Evolutionary conservation across 2,113 vertebrate genomes (phyloP).

Genomic region (Carollia perspicillata): DNA sequence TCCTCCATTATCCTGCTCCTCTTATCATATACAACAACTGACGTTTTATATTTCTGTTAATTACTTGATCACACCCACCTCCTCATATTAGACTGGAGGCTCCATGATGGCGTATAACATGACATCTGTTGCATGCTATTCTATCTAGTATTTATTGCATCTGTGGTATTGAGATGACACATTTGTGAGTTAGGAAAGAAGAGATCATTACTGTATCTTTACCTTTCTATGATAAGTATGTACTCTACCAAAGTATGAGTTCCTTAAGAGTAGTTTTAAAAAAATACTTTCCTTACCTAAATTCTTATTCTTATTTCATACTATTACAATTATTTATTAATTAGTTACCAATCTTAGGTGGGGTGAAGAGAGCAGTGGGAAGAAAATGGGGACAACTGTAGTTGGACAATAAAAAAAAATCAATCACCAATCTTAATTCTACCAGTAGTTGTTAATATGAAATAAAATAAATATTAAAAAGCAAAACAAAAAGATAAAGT

Average conservation of each 20-base stretch:
- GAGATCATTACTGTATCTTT: not conserved
- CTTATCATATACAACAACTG: not conserved
- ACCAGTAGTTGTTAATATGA: not conserved
- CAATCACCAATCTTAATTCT: not conserved
- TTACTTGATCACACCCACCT: not conserved
- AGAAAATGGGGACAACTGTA: no score
- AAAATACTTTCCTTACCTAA: not conserved
- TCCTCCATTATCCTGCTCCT: not conserved
- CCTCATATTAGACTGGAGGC: not conserved
- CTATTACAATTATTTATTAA: not conserved
- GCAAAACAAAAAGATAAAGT: not conserved
- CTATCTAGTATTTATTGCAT: not conserved
- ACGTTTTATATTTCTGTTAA: not conserved
- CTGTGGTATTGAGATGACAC: not conserved
- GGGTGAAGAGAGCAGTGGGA: no score
- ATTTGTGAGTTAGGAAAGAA: not conserved
- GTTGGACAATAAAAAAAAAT: not conserved
- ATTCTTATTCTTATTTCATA: not conserved
- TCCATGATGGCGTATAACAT: no score
- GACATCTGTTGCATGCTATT: not conserved
- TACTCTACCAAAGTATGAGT: not conserved
- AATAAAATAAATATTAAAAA: constrained; percentile 10
- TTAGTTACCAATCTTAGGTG: not conserved
- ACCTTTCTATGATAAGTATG: not conserved
- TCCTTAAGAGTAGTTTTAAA: not conserved